Conservation (phyloP, 2,797 vertebrate genomes). For the Ctenopoma kingsleyae region DNA sequence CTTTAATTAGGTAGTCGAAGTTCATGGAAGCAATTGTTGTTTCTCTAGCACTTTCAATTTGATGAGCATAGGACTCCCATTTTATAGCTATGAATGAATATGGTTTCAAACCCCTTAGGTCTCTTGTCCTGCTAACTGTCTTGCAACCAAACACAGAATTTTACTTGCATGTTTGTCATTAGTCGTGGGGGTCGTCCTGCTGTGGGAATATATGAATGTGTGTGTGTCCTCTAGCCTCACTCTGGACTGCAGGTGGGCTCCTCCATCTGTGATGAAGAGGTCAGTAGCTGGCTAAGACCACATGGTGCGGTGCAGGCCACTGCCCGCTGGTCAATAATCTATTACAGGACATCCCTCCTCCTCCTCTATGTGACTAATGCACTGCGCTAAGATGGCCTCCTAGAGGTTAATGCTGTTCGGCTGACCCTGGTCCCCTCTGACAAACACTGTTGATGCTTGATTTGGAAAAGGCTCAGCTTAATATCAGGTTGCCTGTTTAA, state of each 20-base stretch:
- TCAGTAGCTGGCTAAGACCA: constrained; percentile 77
- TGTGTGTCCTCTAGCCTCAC: constrained; percentile 41
- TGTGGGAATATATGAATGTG: constrained; percentile 21
- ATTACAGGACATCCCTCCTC: constrained; percentile 80
- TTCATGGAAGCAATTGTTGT: constrained; percentile 84
- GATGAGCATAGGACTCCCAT: constrained; percentile 82
- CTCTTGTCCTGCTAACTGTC: constrained; percentile 75
- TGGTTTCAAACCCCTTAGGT: constrained; percentile 76
- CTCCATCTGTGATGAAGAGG: constrained; percentile 83
- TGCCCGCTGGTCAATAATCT: constrained; percentile 87
- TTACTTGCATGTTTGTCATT: constrained; percentile 68
- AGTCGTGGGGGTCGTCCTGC: constrained; percentile 48
- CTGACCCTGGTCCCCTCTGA: constrained; percentile 78
- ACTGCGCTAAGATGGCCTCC: constrained; percentile 76
- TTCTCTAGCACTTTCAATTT: constrained; percentile 81
- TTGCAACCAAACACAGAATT: constrained; percentile 66
- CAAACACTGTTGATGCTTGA: constrained; percentile 76
- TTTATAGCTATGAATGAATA: constrained; percentile 81
- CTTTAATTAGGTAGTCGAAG: constrained; percentile 85
- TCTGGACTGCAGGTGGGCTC: constrained; percentile 70
- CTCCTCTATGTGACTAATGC: constrained; percentile 82
- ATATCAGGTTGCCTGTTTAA: constrained; percentile 29
- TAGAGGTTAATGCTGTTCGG: constrained; percentile 82
- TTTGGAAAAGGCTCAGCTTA: constrained; percentile 59
- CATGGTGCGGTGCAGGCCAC: constrained; percentile 73